Base-by-base conservation (phyloP, 2,113 vertebrate genomes). In the Phocoena phocoena region DNA sequence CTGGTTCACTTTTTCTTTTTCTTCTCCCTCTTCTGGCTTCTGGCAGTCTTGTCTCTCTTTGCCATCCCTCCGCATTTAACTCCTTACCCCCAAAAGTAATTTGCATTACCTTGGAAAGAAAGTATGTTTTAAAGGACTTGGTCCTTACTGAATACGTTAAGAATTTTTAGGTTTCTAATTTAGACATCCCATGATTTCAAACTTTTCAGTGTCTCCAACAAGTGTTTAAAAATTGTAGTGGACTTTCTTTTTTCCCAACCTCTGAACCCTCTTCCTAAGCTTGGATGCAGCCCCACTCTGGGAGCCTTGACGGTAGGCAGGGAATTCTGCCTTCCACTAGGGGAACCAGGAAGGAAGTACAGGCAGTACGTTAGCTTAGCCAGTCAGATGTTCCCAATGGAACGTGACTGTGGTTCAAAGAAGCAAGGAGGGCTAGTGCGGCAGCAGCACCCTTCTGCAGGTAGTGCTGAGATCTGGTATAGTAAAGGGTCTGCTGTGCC, bases 61-160 rank as follows among this genome's bases (percentile, higher is more conserved):
- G 62, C 33, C 26, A 21, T 18, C 26, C 21, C 28, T 50, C 41
- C 20, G n/a, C 14, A 10, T 28, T 92, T 41, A 26, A 60, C 13
- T 25, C 53, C 80, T 93, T 58, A 81, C 31, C 2, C 10, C 21
- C 5, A 31, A 1, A 65, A 4, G 18, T 13, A 67, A 26, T 84
- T 38, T 36, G 3, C 41, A 55, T 68, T 21, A 13, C 23, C 26
- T 73, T 62, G 31, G 20, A 15, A 71, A 50, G 10, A 68, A 80
- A 20, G 17, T 21, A 87, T 17, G 14, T 80, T 94, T 81, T 33
- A 36, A 87, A 87, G 71, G 90, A 44, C 53, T 82, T 73, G 11
- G 11, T 80, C 13, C 26, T 80, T n/a, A 36, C 28, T 55, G 60
- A 70, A 91, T 63, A 83, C 13, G 71, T 92, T 47, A 50, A 44